phyloP scores from a whole-genome alignment of 2,797 vertebrate genomes.

The Pseudomugil tenellus region DNA sequence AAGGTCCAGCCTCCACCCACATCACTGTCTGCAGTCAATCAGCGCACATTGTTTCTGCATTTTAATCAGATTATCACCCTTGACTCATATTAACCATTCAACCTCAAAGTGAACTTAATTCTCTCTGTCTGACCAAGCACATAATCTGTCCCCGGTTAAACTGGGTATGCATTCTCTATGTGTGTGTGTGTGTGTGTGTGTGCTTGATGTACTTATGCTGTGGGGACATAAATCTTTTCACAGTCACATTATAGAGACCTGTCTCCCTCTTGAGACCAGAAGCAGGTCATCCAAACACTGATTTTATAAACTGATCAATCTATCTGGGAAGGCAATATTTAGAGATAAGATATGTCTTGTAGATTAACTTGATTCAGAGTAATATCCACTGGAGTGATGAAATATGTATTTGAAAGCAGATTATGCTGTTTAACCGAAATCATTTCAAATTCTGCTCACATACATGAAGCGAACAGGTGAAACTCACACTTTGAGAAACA shows the following conservation, averaged over 20 bases:
- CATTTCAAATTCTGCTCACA: conserved; percentile 41
- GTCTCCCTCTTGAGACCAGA: not conserved
- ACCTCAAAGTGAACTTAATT: conserved; percentile 58
- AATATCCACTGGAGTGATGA: conserved; percentile 12
- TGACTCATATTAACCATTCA: conserved; percentile 65
- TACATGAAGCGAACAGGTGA: conserved; percentile 36
- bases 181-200: conserved; percentile 2
- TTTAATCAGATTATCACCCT: conserved; percentile 69
- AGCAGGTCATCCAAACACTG: not conserved
- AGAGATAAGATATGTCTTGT: not conserved
- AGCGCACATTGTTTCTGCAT: conserved; percentile 30
- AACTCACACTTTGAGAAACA: conserved; percentile 34
- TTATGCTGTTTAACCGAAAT: conserved; percentile 22
- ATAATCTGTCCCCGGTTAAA: conserved; percentile 45
- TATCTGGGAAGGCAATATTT: not conserved
- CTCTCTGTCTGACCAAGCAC: conserved; percentile 46
- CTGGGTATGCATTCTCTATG: not conserved
- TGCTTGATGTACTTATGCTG: not conserved
- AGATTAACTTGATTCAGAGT: conserved; percentile 8
- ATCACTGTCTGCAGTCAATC: conserved; percentile 33
- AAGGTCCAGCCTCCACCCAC: conserved; percentile 23
- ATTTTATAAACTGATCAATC: too few species aligned
- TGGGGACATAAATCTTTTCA: not conserved
- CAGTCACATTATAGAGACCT: not conserved
- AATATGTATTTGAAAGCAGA: conserved; percentile 7